Percentiles rank a stretch among this genome's conserved stretches.
Evolutionary conservation across 2,888 invertebrate genomes (phyloP).

Genomic region (Furcula furcula): DNA sequence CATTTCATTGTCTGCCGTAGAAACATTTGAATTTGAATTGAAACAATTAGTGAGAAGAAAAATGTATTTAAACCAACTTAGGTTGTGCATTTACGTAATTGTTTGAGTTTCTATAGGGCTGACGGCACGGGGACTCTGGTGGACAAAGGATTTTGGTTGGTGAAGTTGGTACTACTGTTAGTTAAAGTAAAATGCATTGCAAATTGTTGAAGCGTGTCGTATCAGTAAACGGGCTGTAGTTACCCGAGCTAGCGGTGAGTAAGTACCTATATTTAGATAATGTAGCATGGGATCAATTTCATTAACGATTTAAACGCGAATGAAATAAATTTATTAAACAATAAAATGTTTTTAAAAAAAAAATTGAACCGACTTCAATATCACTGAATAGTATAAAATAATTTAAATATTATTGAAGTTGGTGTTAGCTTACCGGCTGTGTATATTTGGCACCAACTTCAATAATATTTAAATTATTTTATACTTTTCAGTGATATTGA

Average conservation of each 20-base stretch:
- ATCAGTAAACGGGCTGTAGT: slow-evolving; percentile 34
- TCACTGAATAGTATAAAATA: too few species aligned
- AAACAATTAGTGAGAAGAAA: neutral
- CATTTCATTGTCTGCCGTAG: slow-evolving; percentile 1
- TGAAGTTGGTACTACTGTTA: slow-evolving; percentile 20
- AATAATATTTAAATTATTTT: too few species aligned
- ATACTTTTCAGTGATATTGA: too few species aligned
- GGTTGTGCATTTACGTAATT: neutral
- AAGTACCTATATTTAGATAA: too few species aligned
- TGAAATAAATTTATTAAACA: too few species aligned
- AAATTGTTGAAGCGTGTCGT: slow-evolving; percentile 45
- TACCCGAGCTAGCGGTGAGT: neutral
- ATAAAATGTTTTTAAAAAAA: too few species aligned
- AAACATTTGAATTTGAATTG: slow-evolving; percentile 5
- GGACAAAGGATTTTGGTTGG: neutral
- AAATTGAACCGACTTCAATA: too few species aligned
- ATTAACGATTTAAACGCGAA: too few species aligned
- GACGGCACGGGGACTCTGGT: neutral
- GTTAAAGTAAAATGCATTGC: slow-evolving; percentile 42
- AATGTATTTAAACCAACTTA: neutral
- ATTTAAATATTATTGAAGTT: too few species aligned
- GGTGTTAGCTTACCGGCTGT: too few species aligned
- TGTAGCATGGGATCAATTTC: too few species aligned
- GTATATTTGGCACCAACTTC: too few species aligned
- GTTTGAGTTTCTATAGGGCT: neutral